Conservation (phyloP, 1,140 invertebrate genomes). For the Megalonaias nervosa region DNA sequence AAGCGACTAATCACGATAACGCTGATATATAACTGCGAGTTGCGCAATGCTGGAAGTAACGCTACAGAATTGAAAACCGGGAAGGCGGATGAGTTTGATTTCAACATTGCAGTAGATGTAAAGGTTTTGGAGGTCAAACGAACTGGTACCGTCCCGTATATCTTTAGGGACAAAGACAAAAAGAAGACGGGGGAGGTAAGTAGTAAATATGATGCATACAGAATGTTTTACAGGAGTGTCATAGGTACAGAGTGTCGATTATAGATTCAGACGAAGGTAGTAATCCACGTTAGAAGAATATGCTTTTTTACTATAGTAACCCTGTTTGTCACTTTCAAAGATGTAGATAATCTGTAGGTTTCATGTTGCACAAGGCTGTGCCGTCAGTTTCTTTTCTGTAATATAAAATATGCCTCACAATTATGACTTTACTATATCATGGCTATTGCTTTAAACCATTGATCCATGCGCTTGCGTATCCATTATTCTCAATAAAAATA, state of each 20-base stretch:
- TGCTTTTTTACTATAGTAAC: not conserved
- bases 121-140: not conserved
- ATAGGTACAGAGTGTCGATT: too few species aligned
- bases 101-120: not conserved
- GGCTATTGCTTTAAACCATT: too few species aligned
- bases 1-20: not conserved
- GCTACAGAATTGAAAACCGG: constrained; percentile 14
- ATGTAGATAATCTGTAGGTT: not conserved
- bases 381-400: too few species aligned
- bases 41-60: constrained; percentile 9
- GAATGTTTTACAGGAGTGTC: not conserved
- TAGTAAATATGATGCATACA: too few species aligned
- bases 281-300: not conserved
- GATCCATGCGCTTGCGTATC: too few species aligned
- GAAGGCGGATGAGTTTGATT: constrained; percentile 18
- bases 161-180: not conserved
- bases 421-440: too few species aligned
- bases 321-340: not conserved
- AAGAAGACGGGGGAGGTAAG: not conserved
- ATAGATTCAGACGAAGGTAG: too few species aligned
- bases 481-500: too few species aligned
- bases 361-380: too few species aligned
- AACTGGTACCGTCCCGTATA: not conserved
- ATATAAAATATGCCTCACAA: too few species aligned
- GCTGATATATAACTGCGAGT: constrained; percentile 2